Percentiles rank a stretch among this genome's conserved stretches.
phyloP scores from a whole-genome alignment of 2,888 invertebrate genomes.

The Microctonus hyperodae region DNA sequence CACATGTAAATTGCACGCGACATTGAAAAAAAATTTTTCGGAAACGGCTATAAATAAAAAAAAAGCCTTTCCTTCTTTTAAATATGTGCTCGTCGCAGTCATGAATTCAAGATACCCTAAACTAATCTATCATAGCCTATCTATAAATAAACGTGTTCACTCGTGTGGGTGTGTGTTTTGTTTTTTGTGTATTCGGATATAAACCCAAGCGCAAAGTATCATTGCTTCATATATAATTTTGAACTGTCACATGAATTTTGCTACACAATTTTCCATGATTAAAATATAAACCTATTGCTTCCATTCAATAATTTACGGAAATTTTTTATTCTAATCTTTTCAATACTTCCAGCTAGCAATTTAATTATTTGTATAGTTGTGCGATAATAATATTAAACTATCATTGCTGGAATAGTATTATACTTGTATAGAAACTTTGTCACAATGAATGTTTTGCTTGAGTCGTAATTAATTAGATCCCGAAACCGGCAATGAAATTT shows the following conservation, averaged over 20 bases:
- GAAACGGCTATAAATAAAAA: neutral
- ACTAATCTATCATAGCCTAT: constrained; percentile 62
- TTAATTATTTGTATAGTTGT: too few relatives aligned
- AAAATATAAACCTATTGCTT: neutral
- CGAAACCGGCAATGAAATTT: neutral
- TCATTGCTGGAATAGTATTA: neutral
- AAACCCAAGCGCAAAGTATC: constrained; percentile 45
- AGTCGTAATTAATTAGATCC: neutral
- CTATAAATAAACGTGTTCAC: constrained; percentile 48
- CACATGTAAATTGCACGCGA: constrained; percentile 24
- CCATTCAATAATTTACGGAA: neutral
- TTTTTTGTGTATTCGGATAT: constrained; percentile 21
- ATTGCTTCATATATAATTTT: constrained; percentile 38
- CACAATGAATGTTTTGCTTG: neutral
- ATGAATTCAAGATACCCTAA: constrained; percentile 55
- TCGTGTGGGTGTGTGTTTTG: constrained; percentile 29
- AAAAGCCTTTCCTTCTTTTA: constrained; percentile 37
- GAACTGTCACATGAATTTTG: neutral
- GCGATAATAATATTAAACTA: neutral
- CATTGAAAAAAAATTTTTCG: neutral
- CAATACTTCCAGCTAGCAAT: too few relatives aligned
- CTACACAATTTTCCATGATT: neutral
- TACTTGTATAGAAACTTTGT: neutral
- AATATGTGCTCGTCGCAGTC: constrained; percentile 54
- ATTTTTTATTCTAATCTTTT: too few relatives aligned